phyloP scores from a whole-genome alignment of 2,113 vertebrate species.

The Oncorhynchus nerka region DNA sequence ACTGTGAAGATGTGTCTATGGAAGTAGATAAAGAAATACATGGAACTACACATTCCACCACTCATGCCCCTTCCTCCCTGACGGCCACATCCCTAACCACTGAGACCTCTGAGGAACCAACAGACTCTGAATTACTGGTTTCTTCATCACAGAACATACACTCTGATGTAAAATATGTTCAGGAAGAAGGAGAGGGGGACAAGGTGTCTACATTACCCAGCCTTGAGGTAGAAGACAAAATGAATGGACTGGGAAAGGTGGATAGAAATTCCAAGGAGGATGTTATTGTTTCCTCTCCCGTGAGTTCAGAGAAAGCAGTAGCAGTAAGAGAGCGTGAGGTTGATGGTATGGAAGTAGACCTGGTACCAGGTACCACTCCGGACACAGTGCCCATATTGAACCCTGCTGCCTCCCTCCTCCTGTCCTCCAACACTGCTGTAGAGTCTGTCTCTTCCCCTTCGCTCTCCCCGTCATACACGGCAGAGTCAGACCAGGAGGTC shows the following conservation, averaged over 20 bases:
- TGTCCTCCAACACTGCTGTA: neutral
- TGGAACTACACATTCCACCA: neutral
- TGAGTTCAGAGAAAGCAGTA: neutral
- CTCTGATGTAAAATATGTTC: too few relatives aligned
- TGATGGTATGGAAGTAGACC: neutral
- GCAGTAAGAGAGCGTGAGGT: neutral
- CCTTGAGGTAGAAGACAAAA: too few relatives aligned
- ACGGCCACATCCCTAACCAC: too few relatives aligned
- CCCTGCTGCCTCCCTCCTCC: slow-evolving; percentile 51
- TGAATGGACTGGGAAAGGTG: too few relatives aligned
- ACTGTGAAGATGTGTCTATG: slow-evolving; percentile 2
- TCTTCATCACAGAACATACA: too few relatives aligned
- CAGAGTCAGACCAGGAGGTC: slow-evolving; percentile 72
- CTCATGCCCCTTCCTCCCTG: neutral
- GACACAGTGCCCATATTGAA: slow-evolving; percentile 53
- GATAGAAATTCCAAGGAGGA: too few relatives aligned
- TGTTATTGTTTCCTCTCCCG: too few relatives aligned
- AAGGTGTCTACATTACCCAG: too few relatives aligned
- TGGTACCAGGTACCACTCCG: slow-evolving; percentile 71
- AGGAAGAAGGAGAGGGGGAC: too few relatives aligned
- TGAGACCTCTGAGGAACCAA: too few relatives aligned
- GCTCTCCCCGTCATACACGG: slow-evolving; percentile 9
- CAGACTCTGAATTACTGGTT: too few relatives aligned
- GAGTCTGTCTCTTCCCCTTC: slow-evolving; percentile 42
- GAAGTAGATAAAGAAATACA: neutral